Evolutionary conservation across 2,888 invertebrate species (phyloP).

Genomic region (Invenusta paracnida): DNA sequence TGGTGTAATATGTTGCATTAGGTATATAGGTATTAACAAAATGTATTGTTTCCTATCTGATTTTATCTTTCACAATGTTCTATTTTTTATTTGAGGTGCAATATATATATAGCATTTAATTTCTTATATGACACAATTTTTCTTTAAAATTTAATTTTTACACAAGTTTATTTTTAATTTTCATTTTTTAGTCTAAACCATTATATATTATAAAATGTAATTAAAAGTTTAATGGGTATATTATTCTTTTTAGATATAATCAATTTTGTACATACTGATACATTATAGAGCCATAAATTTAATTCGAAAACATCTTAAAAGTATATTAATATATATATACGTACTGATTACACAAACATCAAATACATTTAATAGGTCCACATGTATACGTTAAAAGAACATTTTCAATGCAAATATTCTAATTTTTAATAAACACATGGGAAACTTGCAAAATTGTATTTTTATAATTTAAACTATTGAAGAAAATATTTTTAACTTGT

Average conservation of each 20-base stretch:
- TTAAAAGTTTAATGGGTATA: not conserved
- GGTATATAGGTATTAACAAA: no score
- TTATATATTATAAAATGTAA: not conserved
- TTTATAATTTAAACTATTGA: no score
- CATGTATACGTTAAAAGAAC: no score
- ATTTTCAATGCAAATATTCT: no score
- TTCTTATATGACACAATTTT: not conserved
- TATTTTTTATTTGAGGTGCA: not conserved
- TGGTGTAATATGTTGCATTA: no score
- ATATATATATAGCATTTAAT: not conserved
- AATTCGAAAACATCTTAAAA: not conserved
- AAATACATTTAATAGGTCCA: no score
- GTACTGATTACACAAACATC: not conserved
- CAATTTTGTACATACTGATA: not conserved
- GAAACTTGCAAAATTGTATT: no score
- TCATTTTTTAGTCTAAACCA: not conserved
- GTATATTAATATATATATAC: not conserved
- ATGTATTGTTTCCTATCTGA: no score
- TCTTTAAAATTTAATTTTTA: not conserved
- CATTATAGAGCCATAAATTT: not conserved
- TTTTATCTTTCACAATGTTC: not conserved
- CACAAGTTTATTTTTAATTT: not conserved
- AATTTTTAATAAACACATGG: no score
- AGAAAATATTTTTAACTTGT: no score
- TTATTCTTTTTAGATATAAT: not conserved